A percentile compares a stretch with the other conserved stretches of the same genome.
Evolutionary conservation across 2,888 invertebrate species (phyloP).

Genomic region (Anarsia innoxiella): DNA sequence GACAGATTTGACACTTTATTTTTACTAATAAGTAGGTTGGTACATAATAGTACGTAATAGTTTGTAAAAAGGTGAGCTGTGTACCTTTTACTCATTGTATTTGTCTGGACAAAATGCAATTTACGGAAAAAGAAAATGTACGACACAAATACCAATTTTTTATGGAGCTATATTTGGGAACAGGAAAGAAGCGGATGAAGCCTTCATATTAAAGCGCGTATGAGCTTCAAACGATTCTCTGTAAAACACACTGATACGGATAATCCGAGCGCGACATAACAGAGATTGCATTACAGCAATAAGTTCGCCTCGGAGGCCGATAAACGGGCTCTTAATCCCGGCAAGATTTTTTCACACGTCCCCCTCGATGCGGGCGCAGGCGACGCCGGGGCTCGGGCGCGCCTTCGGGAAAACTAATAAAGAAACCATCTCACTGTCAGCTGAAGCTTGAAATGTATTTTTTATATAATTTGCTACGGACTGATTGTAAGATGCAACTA

Average conservation of each 20-base stretch:
- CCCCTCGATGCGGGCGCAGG: conserved; percentile 33
- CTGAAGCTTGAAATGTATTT: conserved; percentile 76
- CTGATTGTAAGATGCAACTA: conserved; percentile 60
- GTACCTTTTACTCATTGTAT: too few species aligned
- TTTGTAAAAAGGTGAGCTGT: too few species aligned
- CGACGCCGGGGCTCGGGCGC: conserved; percentile 27
- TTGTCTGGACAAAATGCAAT: too few species aligned
- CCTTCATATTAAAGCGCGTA: conserved; percentile 4
- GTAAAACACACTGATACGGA: conserved; percentile 52
- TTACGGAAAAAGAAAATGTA: too few species aligned
- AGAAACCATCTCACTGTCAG: conserved; percentile 72
- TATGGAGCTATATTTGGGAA: too few species aligned
- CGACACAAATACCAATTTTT: too few species aligned
- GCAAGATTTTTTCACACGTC: conserved; percentile 70
- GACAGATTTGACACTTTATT: too few species aligned
- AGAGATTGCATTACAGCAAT: conserved; percentile 71
- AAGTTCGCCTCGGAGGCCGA: conserved; percentile 58
- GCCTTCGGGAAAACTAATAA: conserved; percentile 72
- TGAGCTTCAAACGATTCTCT: conserved; percentile 28
- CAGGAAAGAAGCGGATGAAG: too few species aligned
- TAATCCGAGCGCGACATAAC: conserved; percentile 68
- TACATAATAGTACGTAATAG: too few species aligned
- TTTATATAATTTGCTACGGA: conserved; percentile 75
- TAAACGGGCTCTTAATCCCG: conserved; percentile 66
- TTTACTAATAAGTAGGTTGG: too few species aligned